A percentile compares a stretch with the other conserved stretches of the same genome.
Evolutionary conservation across 2,797 vertebrate genomes (phyloP).

Genomic region (Sebastolobus altivelis): DNA sequence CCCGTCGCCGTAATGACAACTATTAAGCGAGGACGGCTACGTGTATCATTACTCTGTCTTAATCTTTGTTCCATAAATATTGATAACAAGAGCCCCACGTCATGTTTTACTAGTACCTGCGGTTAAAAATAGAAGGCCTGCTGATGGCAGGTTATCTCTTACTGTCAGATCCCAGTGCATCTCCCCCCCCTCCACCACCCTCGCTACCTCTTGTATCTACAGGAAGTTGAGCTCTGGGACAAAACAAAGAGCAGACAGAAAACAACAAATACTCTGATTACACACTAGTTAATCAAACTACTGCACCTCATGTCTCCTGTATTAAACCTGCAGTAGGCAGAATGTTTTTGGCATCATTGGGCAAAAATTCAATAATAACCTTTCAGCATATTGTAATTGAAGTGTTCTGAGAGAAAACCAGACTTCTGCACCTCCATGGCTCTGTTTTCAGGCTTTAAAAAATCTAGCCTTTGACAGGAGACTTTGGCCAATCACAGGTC

Average conservation of each 20-base stretch:
- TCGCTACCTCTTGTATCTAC: constrained; percentile 66
- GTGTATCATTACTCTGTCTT: constrained; percentile 84
- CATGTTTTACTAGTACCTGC: constrained; percentile 85
- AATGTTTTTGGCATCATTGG: too few relatives aligned
- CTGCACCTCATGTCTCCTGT: background rate
- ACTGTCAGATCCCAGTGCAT: constrained; percentile 66
- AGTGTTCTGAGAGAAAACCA: too few relatives aligned
- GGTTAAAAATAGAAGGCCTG: constrained; percentile 84
- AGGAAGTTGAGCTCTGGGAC: constrained; percentile 74
- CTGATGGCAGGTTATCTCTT: constrained; percentile 79
- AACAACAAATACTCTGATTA: constrained; percentile 68
- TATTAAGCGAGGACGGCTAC: constrained; percentile 80
- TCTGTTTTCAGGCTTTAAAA: too few relatives aligned
- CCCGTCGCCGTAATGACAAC: constrained; percentile 81
- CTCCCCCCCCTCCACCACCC: constrained; percentile 31
- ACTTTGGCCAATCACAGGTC: too few relatives aligned
- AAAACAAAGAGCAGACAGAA: constrained; percentile 67
- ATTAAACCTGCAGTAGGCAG: background rate
- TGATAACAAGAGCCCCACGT: constrained; percentile 85
- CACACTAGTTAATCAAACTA: constrained; percentile 49
- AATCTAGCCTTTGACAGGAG: too few relatives aligned
- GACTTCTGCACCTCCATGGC: too few relatives aligned
- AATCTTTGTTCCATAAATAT: constrained; percentile 88
- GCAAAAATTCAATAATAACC: too few relatives aligned
- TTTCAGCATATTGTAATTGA: too few relatives aligned